Percentiles rank a stretch among this genome's conserved stretches.
Evolutionary conservation across 2,797 vertebrate genomes (phyloP).

Genomic region (Echiichthys vipera): DNA sequence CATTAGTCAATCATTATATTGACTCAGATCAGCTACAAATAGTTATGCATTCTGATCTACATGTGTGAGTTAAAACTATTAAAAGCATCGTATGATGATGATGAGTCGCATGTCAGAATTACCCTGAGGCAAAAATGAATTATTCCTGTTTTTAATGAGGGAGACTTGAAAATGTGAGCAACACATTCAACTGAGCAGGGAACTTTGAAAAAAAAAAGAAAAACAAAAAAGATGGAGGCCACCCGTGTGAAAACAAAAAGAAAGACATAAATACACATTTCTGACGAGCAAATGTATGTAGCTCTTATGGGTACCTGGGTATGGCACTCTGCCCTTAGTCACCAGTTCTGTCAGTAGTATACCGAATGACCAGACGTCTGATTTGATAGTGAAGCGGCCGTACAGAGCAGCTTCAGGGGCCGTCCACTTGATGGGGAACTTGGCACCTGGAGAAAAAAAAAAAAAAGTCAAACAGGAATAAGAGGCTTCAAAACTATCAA

Average conservation of each 20-base stretch:
- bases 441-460: slow-evolving; percentile 87
- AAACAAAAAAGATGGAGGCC: no score
- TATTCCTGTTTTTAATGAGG: background rate
- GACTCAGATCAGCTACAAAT: slow-evolving; percentile 35
- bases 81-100: slow-evolving; percentile 1
- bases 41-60: slow-evolving; percentile 35
- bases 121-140: background rate
- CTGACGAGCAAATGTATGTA: background rate
- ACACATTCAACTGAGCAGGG: background rate
- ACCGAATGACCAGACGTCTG: slow-evolving; percentile 97
- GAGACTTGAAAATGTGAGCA: background rate
- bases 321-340: slow-evolving; percentile 97
- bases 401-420: slow-evolving; percentile 96
- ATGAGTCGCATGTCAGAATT: background rate
- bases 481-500: background rate
- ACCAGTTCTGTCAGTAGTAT: slow-evolving; percentile 97
- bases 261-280: background rate
- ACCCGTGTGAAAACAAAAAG: no score
- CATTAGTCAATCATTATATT: slow-evolving; percentile 42
- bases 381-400: slow-evolving; percentile 98
- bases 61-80: slow-evolving; percentile 26
- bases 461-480: background rate
- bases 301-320: slow-evolving; percentile 87
- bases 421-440: slow-evolving; percentile 99
- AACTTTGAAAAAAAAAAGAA: background rate